phyloP scores from a whole-genome alignment of 1,140 invertebrate species.

The Brachionus paranguensis region DNA sequence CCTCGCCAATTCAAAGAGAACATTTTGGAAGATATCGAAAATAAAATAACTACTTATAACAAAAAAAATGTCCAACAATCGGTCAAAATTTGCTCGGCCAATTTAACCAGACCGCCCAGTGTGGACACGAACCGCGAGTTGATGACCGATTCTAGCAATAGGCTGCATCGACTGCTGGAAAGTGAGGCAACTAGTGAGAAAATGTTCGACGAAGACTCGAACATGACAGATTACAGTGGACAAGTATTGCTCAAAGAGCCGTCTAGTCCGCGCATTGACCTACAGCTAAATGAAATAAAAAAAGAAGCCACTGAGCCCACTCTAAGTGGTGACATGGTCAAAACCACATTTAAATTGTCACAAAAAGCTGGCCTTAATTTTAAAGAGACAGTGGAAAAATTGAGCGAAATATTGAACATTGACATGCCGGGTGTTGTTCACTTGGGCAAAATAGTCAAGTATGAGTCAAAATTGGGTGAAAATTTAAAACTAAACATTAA shows the following conservation, averaged over 20 bases:
- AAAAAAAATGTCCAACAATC: not conserved
- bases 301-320: not conserved
- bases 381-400: constrained; percentile 2
- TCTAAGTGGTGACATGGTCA: not conserved
- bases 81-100: not conserved
- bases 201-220: constrained; percentile 3
- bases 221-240: constrained; percentile 9
- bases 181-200: not conserved
- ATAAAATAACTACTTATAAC: not conserved
- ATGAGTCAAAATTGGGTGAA: not conserved
- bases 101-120: not conserved
- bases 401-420: constrained; percentile 4
- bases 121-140: not conserved
- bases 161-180: not conserved
- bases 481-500: not conserved
- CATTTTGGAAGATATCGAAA: not conserved
- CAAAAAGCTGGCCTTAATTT: not conserved
- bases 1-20: not conserved
- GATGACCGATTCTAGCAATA: not conserved
- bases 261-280: not conserved
- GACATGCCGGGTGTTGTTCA: not conserved
- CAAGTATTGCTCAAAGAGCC: not conserved
- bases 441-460: constrained; percentile 4
- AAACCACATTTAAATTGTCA: not conserved
- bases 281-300: not conserved